Percentiles rank a stretch among this genome's conserved stretches.
These are phyloP conservation scores for Choristoneura rosaceana DNA, from an alignment of 2,888 invertebrate genomes.

Conservation along the genomic window DNA sequence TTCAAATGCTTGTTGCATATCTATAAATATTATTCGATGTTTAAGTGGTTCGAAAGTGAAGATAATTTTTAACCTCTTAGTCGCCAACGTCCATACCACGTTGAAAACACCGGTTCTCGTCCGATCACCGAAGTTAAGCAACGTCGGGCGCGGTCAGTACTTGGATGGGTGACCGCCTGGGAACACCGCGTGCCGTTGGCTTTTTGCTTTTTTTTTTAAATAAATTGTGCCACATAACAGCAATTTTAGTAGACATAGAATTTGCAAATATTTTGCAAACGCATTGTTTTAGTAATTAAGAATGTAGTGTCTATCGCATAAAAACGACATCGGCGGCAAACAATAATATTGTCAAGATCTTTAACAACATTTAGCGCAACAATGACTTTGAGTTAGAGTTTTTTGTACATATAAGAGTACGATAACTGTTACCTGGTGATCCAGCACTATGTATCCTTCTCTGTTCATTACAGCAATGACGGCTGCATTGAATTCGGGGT, in stretches of 20 bases:
- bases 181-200: slow-evolving; percentile 48
- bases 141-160: slow-evolving; percentile 50
- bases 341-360: too few species aligned
- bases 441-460: slow-evolving; percentile 87
- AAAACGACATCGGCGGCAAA: background rate
- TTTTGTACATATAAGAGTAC: background rate
- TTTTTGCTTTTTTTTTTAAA: slow-evolving; percentile 23
- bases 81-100: slow-evolving; percentile 49
- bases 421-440: slow-evolving; percentile 67
- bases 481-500: slow-evolving; percentile 94
- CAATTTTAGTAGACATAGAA: too few species aligned
- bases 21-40: too few species aligned
- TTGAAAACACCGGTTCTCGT: slow-evolving; percentile 51
- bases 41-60: too few species aligned
- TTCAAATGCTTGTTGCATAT: too few species aligned
- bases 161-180: slow-evolving; percentile 52
- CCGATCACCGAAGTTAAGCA: slow-evolving; percentile 51
- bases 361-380: too few species aligned
- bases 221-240: too few species aligned
- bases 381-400: too few species aligned
- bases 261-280: too few species aligned
- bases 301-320: background rate
- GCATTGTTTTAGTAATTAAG: background rate
- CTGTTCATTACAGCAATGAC: slow-evolving; percentile 88
- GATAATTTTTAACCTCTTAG: background rate